phyloP scores from a whole-genome alignment of 2,113 vertebrate genomes.

The Rhineura floridana region DNA sequence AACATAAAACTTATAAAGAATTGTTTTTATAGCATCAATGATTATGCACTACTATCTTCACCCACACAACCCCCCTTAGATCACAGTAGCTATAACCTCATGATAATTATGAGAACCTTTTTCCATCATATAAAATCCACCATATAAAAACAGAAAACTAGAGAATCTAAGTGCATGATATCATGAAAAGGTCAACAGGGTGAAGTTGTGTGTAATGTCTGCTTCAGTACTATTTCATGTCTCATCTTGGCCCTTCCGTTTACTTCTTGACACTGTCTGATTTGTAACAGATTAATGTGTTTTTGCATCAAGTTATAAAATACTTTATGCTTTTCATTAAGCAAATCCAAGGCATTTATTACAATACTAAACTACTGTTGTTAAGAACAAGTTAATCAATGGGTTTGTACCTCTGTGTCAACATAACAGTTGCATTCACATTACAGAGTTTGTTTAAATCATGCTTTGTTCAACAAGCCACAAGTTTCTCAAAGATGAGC shows the following conservation, averaged over 20 bases:
- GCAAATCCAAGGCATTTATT: background rate
- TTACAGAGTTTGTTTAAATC: no score
- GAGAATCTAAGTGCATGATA: conserved; percentile 11
- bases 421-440: background rate
- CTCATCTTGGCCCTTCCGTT: conserved; percentile 3
- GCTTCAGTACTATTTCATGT: background rate
- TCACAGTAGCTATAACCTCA: background rate
- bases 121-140: background rate
- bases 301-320: background rate
- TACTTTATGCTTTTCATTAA: background rate
- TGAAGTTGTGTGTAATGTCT: conserved; percentile 9
- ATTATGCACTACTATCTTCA: background rate
- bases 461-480: no score
- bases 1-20: background rate
- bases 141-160: background rate
- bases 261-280: background rate
- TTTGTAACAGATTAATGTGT: conserved; percentile 8
- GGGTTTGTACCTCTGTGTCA: background rate
- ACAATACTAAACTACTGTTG: background rate
- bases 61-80: background rate
- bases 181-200: conserved; percentile 10
- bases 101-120: background rate
- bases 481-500: no score
- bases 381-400: background rate
- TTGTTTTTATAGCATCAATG: background rate